These are phyloP conservation scores for Heterodera filipjevi DNA, from an alignment of 2,888 invertebrate genomes.

Conservation along the genomic window DNA sequence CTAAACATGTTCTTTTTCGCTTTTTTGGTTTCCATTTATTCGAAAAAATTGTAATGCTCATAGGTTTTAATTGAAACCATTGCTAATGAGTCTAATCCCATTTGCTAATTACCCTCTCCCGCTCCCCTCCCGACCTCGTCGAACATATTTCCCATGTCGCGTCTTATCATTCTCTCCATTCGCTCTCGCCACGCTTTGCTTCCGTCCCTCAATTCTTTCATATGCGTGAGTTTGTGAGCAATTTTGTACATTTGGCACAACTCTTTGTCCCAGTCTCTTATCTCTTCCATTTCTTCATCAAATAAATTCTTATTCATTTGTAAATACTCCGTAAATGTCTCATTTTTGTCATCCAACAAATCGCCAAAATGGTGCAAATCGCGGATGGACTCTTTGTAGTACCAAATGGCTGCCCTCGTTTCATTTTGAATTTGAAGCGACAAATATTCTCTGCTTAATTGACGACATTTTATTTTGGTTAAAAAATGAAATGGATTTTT, in stretches of 20 bases:
- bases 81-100: too few species aligned
- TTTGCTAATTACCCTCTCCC: too few species aligned
- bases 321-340: neutral
- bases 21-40: too few species aligned
- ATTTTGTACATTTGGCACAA: constrained; percentile 7
- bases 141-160: neutral
- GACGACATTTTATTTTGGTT: too few species aligned
- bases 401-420: neutral
- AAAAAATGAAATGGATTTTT: neutral
- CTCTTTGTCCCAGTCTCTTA: neutral
- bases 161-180: neutral
- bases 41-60: too few species aligned
- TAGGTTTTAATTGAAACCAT: too few species aligned
- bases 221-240: neutral
- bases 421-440: neutral
- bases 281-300: neutral
- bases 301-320: neutral
- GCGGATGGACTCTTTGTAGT: neutral
- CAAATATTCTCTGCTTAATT: neutral
- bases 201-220: neutral
- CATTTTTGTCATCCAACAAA: neutral
- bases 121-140: neutral
- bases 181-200: neutral
- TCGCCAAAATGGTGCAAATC: neutral
- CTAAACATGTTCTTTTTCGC: too few species aligned